Evolutionary conservation across 2,888 invertebrate species (phyloP).

Genomic region (Caenorhabditis doughertyi): DNA sequence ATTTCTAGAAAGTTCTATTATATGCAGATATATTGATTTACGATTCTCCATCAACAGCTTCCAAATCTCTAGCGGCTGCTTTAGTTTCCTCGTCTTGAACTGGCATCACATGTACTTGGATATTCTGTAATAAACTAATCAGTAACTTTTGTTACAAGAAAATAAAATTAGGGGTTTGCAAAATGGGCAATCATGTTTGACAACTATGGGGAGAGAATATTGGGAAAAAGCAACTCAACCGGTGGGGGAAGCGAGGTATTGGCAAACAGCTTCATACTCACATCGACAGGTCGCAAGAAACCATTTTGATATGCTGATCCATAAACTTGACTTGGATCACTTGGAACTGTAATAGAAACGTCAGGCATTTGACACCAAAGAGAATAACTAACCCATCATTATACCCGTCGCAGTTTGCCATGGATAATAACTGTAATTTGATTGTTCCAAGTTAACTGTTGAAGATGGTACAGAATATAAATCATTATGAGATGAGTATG

Average conservation of each 20-base stretch:
- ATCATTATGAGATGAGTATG: slow-evolving; percentile 32
- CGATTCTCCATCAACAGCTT: slow-evolving; percentile 39
- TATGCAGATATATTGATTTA: not conserved
- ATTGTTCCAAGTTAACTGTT: slow-evolving; percentile 17
- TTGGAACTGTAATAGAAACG: slow-evolving; percentile 8
- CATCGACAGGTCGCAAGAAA: slow-evolving; percentile 41
- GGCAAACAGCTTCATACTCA: slow-evolving; percentile 43
- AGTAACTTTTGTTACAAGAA: not conserved
- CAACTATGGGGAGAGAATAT: not conserved
- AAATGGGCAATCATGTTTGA: not conserved
- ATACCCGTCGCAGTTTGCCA: slow-evolving; percentile 23
- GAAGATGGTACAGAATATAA: slow-evolving; percentile 5
- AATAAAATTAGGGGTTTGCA: not conserved
- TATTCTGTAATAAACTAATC: slow-evolving; percentile 19
- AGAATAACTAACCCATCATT: slow-evolving; percentile 25
- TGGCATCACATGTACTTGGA: slow-evolving; percentile 55
- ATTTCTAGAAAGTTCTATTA: not conserved
- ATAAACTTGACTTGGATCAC: slow-evolving; percentile 34
- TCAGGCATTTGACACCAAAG: not conserved
- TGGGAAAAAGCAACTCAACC: slow-evolving; percentile 30
- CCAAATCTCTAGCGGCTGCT: slow-evolving; percentile 56
- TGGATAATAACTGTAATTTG: slow-evolving; percentile 18
- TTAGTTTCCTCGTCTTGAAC: slow-evolving; percentile 62
- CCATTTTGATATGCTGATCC: slow-evolving; percentile 5
- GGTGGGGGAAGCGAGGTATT: slow-evolving; percentile 20